These are phyloP conservation scores for Acanthisitta chloris DNA, from an alignment of 2,113 vertebrate genomes.

Conservation along the genomic window DNA sequence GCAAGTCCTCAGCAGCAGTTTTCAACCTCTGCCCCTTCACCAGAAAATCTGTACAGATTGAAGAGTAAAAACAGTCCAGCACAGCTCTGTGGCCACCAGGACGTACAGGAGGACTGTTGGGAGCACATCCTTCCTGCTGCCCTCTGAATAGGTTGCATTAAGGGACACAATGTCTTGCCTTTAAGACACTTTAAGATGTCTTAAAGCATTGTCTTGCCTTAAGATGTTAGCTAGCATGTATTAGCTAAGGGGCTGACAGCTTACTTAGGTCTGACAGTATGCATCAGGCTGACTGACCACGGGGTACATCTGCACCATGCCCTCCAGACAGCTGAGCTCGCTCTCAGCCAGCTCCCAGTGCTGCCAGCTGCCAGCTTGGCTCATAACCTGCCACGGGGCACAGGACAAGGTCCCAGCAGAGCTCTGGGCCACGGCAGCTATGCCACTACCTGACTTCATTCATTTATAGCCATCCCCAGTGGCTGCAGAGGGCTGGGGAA, in stretches of 20 bases:
- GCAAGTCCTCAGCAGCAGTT: neutral
- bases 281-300: neutral
- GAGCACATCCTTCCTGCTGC: neutral
- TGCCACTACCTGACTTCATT: rapidly evolving
- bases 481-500: neutral
- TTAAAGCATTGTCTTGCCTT: neutral
- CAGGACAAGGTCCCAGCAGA: neutral
- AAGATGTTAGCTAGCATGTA: neutral
- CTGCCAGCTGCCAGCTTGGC: neutral
- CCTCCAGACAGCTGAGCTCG: neutral
- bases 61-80: neutral
- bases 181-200: neutral
- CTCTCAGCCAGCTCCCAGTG: neutral
- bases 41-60: neutral
- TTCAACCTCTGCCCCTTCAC: neutral
- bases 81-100: neutral
- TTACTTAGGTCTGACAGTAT: neutral
- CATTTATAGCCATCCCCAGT: rapidly evolving
- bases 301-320: neutral
- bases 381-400: neutral
- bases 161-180: neutral
- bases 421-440: rapidly evolving
- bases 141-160: neutral
- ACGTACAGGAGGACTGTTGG: neutral
- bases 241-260: neutral